phyloP scores from a whole-genome alignment of 2,113 vertebrate species.

The Poeciliopsis occidentalis region DNA sequence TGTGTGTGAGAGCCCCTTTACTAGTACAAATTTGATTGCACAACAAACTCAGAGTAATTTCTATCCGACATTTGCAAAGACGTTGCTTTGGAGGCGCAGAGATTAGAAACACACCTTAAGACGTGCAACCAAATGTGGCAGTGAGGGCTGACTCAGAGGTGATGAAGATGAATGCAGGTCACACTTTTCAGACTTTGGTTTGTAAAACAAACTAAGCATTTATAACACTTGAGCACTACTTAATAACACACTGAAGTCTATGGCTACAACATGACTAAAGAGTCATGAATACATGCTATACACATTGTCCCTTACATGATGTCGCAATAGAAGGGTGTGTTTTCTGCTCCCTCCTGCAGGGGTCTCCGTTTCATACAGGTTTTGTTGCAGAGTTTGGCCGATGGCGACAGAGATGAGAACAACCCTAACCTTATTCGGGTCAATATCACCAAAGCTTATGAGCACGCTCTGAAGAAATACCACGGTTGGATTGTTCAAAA shows the following conservation, averaged over 20 bases:
- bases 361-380: slow-evolving; percentile 95
- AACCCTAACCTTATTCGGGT: slow-evolving; percentile 92
- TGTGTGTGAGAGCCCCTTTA: too few species aligned
- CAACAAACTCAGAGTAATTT: too few species aligned
- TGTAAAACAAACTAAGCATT: neutral
- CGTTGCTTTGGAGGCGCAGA: too few species aligned
- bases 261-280: neutral
- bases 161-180: neutral
- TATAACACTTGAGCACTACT: neutral
- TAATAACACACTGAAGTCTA: neutral
- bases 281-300: neutral
- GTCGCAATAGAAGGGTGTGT: neutral
- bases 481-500: slow-evolving; percentile 94
- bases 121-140: neutral
- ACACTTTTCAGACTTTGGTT: neutral
- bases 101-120: too few species aligned
- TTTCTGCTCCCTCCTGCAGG: slow-evolving; percentile 69
- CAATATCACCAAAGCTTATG: slow-evolving; percentile 92
- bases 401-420: slow-evolving; percentile 89
- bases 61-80: too few species aligned
- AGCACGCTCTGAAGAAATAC: slow-evolving; percentile 90
- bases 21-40: too few species aligned
- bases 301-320: neutral
- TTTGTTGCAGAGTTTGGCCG: slow-evolving; percentile 92
- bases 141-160: neutral